Percentiles rank a stretch among this genome's conserved stretches.
These are phyloP conservation scores for Rhysida immarginata DNA, from an alignment of 1,140 invertebrate species.

Conservation along the genomic window DNA sequence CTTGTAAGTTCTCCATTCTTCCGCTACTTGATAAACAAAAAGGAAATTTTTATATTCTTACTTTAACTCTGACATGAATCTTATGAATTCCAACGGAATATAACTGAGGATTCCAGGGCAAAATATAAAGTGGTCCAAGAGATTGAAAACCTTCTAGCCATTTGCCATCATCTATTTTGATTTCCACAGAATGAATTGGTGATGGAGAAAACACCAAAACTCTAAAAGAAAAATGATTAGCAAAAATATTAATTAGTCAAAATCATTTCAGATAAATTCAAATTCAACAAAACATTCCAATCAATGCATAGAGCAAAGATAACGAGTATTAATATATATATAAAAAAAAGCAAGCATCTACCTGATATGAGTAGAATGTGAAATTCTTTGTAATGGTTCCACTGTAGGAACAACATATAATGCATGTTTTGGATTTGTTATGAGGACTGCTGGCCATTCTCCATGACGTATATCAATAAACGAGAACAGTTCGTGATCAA, in stretches of 20 bases:
- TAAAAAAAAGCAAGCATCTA: too few species aligned
- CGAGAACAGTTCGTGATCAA: slow-evolving; percentile 81
- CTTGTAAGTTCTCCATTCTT: too few species aligned
- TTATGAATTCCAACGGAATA: slow-evolving; percentile 51
- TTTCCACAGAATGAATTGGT: slow-evolving; percentile 40
- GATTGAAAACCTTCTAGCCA: slow-evolving; percentile 45
- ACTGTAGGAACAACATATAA: slow-evolving; percentile 50
- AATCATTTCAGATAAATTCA: too few species aligned
- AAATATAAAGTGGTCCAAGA: slow-evolving; percentile 50
- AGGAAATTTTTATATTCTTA: too few species aligned
- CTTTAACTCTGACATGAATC: slow-evolving; percentile 38
- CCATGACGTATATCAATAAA: slow-evolving; percentile 62
- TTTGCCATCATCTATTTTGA: slow-evolving; percentile 40
- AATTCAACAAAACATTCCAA: too few species aligned
- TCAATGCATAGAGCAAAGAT: too few species aligned
- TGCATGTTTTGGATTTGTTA: slow-evolving; percentile 80
- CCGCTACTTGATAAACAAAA: too few species aligned
- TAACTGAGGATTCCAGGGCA: slow-evolving; percentile 47
- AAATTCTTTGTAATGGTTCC: slow-evolving; percentile 52
- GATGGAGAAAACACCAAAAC: slow-evolving; percentile 55
- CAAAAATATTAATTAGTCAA: too few species aligned
- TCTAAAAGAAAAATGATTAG: slow-evolving; percentile 29
- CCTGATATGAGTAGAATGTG: slow-evolving; percentile 61
- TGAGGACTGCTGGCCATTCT: slow-evolving; percentile 62
- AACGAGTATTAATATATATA: too few species aligned